Percentiles rank a stretch among this genome's conserved stretches.
Evolutionary conservation across 2,113 vertebrate genomes (phyloP).

Genomic region (Cochlearius cochlearius): DNA sequence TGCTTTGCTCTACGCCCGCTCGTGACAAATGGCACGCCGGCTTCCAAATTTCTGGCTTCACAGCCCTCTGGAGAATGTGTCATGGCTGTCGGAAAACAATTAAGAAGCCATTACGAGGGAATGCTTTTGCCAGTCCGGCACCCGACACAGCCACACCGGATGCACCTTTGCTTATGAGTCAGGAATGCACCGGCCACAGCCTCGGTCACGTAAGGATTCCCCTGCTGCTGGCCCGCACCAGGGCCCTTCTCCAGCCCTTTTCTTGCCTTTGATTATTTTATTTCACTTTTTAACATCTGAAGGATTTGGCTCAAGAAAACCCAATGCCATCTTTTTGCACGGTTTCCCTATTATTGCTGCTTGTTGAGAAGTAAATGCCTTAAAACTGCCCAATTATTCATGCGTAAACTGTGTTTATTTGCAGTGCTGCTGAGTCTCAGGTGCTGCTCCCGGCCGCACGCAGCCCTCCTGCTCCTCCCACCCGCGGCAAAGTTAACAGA

Average conservation of each 20-base stretch:
- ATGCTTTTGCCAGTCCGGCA: not conserved
- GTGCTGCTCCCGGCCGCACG: not conserved
- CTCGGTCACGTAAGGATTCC: not conserved
- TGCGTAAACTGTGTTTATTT: not conserved
- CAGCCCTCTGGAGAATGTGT: not conserved
- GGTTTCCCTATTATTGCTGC: not conserved
- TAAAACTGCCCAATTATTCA: fast-evolving
- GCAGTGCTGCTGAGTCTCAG: not conserved
- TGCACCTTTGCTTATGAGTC: not conserved
- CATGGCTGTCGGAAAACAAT: not conserved
- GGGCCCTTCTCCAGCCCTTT: not conserved
- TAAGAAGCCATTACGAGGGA: not conserved
- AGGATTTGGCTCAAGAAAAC: not conserved
- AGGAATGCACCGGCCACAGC: not conserved
- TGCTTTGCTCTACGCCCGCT: not conserved
- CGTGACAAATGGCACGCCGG: not conserved
- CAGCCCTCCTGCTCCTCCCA: not conserved
- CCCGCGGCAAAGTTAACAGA: not conserved
- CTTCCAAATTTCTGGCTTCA: not conserved
- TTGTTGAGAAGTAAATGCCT: not conserved
- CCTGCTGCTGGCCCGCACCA: not conserved
- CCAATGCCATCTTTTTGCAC: fast-evolving
- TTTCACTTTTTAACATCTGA: not conserved
- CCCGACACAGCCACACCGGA: not conserved
- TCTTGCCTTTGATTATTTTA: not conserved